Evolutionary conservation across 2,888 invertebrate genomes (phyloP), one percentile per base, ranked within the genome.

Genomic region (Opisthograptis luteolata): DNA sequence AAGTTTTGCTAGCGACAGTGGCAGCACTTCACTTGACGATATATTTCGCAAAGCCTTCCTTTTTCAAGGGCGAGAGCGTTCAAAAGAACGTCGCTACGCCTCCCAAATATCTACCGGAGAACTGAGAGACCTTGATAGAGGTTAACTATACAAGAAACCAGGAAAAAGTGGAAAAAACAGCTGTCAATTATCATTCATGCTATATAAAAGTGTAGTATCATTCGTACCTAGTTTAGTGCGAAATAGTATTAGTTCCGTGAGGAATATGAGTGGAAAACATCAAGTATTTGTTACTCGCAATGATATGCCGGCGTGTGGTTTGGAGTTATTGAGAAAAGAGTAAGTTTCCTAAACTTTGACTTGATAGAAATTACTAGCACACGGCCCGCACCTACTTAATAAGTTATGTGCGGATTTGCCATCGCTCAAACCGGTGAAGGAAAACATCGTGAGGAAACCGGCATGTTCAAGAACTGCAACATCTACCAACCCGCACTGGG

Each of bases 201-300:
- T 76, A 70, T 81, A 75, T 79, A 84, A 76, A 72, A 74, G 72
- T 55, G 39, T 55, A 31, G 44, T 42, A 14, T 45, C 19, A 42
- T 37, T 72, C 28, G 43, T 58, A 28, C 52, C 57, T 43, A 53
- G 44, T 55, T 66, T 79, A 72, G 58, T 79, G 42, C 58, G 64
- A 20, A 58, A 60, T 35, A 55, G 55, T 55, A 55, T 60, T 50
- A 45, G 63, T 14, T 60, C 63, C 31, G 60, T 64, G 6, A 78
- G 77, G 64, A 84, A 73, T 41, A 89, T 88, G 87, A 82, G 83
- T 59, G 61, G 51, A 39, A 66, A 63, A 22, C 87, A 91, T 14
- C 91, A 91, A 70, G 92, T 95, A 44, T 92, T 93, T 48, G 81
- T 95, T 34, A 93, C 94, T n/a, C 90, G 94, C 9, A 80, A 88